phyloP scores from a whole-genome alignment of 2,888 invertebrate species.

The Atrina japonica region DNA sequence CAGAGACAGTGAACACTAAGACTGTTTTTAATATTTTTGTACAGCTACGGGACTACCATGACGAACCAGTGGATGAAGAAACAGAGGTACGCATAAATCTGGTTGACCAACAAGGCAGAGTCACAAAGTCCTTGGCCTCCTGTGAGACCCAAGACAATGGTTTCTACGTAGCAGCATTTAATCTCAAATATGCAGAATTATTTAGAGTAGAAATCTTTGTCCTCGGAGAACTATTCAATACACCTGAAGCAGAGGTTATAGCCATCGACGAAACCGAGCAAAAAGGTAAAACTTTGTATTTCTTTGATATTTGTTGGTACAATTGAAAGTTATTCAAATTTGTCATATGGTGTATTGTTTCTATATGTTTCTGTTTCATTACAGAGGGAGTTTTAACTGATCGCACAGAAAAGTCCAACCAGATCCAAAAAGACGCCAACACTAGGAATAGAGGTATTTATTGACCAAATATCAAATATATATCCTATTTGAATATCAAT shows the following conservation, averaged over 20 bases:
- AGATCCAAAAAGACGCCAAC: no score
- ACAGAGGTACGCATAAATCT: not conserved
- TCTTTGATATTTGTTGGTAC: no score
- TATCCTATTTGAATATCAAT: no score
- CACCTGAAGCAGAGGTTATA: not conserved
- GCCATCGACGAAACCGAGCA: not conserved
- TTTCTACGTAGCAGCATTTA: not conserved
- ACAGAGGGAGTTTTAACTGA: no score
- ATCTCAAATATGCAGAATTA: not conserved
- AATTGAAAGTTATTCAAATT: no score
- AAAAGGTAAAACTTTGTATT: not conserved
- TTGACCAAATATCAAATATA: no score
- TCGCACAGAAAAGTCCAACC: no score
- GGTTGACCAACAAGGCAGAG: constrained; percentile 1
- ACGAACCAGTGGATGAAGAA: constrained; percentile 7
- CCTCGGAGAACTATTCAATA: constrained; percentile 3
- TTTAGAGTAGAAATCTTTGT: constrained; percentile 8
- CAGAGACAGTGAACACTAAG: not conserved
- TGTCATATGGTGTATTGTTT: no score
- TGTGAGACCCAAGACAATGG: constrained; percentile 10
- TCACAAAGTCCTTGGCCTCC: not conserved
- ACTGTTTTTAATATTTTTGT: not conserved
- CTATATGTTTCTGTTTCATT: no score
- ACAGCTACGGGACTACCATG: constrained; percentile 7
- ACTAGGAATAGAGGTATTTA: no score